Evolutionary conservation across 1,140 invertebrate genomes (phyloP).

Genomic region (Megathymus violae): DNA sequence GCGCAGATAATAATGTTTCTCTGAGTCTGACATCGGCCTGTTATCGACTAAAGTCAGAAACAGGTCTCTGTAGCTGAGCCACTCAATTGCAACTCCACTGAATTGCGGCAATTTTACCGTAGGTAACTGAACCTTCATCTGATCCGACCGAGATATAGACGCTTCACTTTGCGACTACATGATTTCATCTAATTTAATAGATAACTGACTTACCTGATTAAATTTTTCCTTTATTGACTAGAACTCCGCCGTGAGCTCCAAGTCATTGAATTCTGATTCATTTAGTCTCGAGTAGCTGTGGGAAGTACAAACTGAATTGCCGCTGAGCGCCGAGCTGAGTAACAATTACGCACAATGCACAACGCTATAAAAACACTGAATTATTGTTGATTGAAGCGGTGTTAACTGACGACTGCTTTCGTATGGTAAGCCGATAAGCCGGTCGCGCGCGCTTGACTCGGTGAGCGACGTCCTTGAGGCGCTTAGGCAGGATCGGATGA

Average conservation of each 20-base stretch:
- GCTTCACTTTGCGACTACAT: neutral
- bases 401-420: no score
- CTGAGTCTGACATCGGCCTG: conserved; percentile 3
- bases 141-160: neutral
- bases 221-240: neutral
- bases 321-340: no score
- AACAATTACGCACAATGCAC: no score
- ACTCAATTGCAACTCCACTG: neutral
- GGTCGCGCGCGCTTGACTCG: no score
- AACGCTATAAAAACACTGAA: no score
- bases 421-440: no score
- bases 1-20: conserved; percentile 34
- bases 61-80: neutral
- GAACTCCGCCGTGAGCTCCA: neutral
- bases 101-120: neutral
- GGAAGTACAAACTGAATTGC: no score
- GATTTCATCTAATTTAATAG: neutral
- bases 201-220: neutral
- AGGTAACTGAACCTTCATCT: neutral
- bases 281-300: no score
- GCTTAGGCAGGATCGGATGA: no score
- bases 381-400: no score
- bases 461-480: no score
- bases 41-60: neutral
- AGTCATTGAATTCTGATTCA: neutral